Evolutionary conservation across 1,140 invertebrate species (phyloP), one percentile per base, ranked within the genome.

Genomic region (Tenebrio molitor): DNA sequence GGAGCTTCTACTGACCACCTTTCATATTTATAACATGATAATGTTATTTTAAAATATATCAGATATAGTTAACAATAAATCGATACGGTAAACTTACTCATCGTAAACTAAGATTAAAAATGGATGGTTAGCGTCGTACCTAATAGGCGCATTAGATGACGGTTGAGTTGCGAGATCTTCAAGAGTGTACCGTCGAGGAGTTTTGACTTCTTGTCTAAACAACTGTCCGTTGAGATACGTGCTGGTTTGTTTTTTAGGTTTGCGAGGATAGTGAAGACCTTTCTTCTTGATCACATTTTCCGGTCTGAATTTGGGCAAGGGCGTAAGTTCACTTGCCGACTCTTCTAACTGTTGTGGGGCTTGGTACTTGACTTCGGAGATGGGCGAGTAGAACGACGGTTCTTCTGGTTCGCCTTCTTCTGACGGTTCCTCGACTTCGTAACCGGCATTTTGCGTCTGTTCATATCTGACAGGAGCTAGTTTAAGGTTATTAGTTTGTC

Each of bases 101-200:
- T 58, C 50, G 23, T 58, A 58, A 21, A 58, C 50, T 25, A 58
- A 25, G 16, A 58, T 58, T 58, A 58, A 25, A 17, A 58, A 58
- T 6, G 21, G 50, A 14, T 58, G 50, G 1, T 25, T 58, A 1
- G 21, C n/a, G 2, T 14, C 23, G 23, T 58, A 58, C 7, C 23
- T 10, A 58, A 58, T 8, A 12, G 21, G n/a, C 7, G 12, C 12
- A 5, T 58, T 58, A 1, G 50, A 58, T 2, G 50, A 58, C 1
- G 50, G 23, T 29, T 58, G 50, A 1, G 50, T 58, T n/a, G 23
- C 21, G 12, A 58, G 14, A 15, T 58, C 50, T 12, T 58, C 21
- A 6, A 15, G 23, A 15, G 25, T 21, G 14, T 58, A 58, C 12
- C 12, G 10, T 2, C 21, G 50, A 14, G 15, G 23, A 14, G 21